phyloP scores from a whole-genome alignment of 1,140 invertebrate genomes.

The Thrips palmi region DNA sequence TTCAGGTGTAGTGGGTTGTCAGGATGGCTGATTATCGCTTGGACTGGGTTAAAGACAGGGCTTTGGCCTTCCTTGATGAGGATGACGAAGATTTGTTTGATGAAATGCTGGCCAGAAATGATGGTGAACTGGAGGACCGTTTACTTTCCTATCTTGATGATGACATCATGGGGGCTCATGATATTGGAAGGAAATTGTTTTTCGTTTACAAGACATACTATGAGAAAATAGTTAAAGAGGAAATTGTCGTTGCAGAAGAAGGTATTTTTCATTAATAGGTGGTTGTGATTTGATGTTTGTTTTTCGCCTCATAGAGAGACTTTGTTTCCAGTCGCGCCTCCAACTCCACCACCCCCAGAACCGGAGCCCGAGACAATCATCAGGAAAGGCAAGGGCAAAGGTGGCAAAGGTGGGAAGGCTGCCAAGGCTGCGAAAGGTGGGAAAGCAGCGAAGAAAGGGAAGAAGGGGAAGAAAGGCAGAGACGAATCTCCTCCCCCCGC shows the following conservation, averaged over 20 bases:
- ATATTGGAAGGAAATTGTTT: constrained; percentile 21
- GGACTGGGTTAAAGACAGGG: constrained; percentile 25
- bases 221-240: constrained; percentile 30
- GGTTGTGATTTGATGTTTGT: not conserved
- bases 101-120: constrained; percentile 23
- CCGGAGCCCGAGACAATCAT: constrained; percentile 5
- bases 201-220: constrained; percentile 34
- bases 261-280: constrained; percentile 18
- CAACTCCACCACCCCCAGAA: not conserved
- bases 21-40: constrained; percentile 21
- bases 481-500: not conserved
- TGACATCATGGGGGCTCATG: constrained; percentile 17
- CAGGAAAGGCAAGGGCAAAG: constrained; percentile 12
- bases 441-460: constrained; percentile 4
- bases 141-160: constrained; percentile 23
- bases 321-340: constrained; percentile 6
- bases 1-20: not conserved
- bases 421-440: constrained; percentile 11
- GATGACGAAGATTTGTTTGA: constrained; percentile 23
- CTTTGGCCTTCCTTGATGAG: constrained; percentile 22
- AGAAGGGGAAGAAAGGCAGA: not conserved
- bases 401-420: constrained; percentile 8
- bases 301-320: not conserved
- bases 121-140: constrained; percentile 22
- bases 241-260: constrained; percentile 33